These are phyloP conservation scores for Amitus sp. DNA, from an alignment of 2,888 invertebrate genomes.

Conservation along the genomic window DNA sequence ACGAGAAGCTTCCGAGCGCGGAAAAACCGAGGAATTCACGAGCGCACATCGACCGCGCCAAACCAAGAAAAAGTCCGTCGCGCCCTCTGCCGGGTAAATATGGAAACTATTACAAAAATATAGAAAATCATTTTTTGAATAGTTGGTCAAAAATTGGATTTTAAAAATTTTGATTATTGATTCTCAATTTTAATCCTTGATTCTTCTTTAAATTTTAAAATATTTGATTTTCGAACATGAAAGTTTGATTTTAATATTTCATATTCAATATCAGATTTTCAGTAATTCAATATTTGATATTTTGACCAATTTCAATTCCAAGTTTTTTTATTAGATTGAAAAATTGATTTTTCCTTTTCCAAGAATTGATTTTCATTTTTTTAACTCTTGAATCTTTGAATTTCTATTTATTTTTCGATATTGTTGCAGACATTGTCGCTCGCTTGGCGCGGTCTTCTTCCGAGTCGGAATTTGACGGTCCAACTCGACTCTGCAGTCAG, in stretches of 20 bases:
- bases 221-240: too few relatives aligned
- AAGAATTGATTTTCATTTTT: too few relatives aligned
- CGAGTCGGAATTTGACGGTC: slow-evolving; percentile 51
- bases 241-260: too few relatives aligned
- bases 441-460: slow-evolving; percentile 54
- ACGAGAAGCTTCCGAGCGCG: slow-evolving; percentile 38
- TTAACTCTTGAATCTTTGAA: too few relatives aligned
- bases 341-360: too few relatives aligned
- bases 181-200: too few relatives aligned
- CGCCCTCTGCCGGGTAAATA: slow-evolving; percentile 55
- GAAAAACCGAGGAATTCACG: slow-evolving; percentile 47
- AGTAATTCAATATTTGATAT: neutral
- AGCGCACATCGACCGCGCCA: slow-evolving; percentile 54
- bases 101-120: too few relatives aligned
- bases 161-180: neutral
- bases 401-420: neutral
- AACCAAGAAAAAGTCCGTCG: slow-evolving; percentile 58
- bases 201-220: too few relatives aligned
- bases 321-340: too few relatives aligned
- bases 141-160: slow-evolving; percentile 3
- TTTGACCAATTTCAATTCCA: too few relatives aligned
- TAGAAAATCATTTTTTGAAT: slow-evolving; percentile 5
- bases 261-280: too few relatives aligned
- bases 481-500: slow-evolving; percentile 37
- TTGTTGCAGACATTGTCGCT: slow-evolving; percentile 52